These are phyloP conservation scores for Eupsilia transversa DNA, from an alignment of 2,888 invertebrate genomes.

Conservation along the genomic window DNA sequence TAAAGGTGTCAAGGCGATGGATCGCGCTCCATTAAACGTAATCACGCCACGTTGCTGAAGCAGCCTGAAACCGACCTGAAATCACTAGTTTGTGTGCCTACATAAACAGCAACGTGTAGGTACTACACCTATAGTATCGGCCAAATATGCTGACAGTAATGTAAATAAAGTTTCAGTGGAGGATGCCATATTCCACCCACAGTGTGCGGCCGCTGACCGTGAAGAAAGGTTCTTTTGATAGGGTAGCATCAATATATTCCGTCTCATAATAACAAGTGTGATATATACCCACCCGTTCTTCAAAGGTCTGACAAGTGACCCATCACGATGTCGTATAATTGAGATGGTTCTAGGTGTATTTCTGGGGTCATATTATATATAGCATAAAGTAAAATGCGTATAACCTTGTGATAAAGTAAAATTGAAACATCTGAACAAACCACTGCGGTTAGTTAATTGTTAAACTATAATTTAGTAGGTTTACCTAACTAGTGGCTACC, in stretches of 20 bases:
- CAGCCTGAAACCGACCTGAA: constrained; percentile 13
- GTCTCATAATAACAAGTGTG: constrained; percentile 14
- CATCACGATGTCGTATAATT: constrained; percentile 3
- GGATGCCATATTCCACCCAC: neutral
- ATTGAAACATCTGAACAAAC: constrained; percentile 14
- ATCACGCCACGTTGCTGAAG: constrained; percentile 37
- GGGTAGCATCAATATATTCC: constrained; percentile 21
- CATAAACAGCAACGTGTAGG: constrained; percentile 8
- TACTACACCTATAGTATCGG: neutral
- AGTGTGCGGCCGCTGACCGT: constrained; percentile 20
- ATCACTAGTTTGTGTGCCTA: neutral
- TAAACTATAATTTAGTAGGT: no score
- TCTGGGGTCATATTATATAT: neutral
- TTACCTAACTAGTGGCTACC: no score
- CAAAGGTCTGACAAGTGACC: constrained; percentile 27
- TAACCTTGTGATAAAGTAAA: neutral
- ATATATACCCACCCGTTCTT: constrained; percentile 25
- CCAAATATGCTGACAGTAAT: constrained; percentile 14
- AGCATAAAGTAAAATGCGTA: neutral
- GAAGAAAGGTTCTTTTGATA: constrained; percentile 11
- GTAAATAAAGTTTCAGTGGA: constrained; percentile 20
- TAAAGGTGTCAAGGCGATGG: constrained; percentile 63
- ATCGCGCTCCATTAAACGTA: constrained; percentile 35
- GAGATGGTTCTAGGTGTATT: neutral
- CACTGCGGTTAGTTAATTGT: neutral